Evolutionary conservation across 2,888 invertebrate species (phyloP).

Genomic region (Microdon myrmicae): DNA sequence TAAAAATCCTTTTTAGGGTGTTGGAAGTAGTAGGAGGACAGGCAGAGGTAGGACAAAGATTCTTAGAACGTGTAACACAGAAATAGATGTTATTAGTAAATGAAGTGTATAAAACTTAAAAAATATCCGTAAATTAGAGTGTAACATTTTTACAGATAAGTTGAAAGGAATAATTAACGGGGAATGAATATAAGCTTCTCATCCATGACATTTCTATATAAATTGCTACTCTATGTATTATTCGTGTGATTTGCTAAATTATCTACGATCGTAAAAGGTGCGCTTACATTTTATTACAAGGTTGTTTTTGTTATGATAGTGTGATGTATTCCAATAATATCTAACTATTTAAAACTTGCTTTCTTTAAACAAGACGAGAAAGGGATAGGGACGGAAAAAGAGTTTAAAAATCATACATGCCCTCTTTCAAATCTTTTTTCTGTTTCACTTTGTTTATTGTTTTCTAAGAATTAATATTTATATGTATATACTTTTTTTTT

Average conservation of each 20-base stretch:
- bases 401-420: too few relatives aligned
- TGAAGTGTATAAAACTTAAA: too few relatives aligned
- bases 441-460: not conserved
- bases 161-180: too few relatives aligned
- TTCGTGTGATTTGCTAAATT: constrained; percentile 36
- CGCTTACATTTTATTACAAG: constrained; percentile 29
- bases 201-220: too few relatives aligned
- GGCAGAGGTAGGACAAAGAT: constrained; percentile 12
- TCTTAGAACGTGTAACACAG: too few relatives aligned
- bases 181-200: too few relatives aligned
- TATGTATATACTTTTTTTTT: too few relatives aligned
- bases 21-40: constrained; percentile 31
- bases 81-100: too few relatives aligned
- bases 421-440: constrained; percentile 11
- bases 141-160: constrained; percentile 39
- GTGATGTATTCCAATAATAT: constrained; percentile 34
- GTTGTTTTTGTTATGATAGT: constrained; percentile 11
- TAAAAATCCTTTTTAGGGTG: constrained; percentile 2
- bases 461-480: not conserved
- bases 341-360: constrained; percentile 16
- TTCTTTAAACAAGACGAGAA: constrained; percentile 2
- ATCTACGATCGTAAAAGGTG: constrained; percentile 39
- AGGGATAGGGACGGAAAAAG: constrained; percentile 2
- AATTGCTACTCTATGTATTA: constrained; percentile 39
- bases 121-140: too few relatives aligned